Conservation (phyloP, 2,888 invertebrate species). For the Callinectes sapidus region DNA sequence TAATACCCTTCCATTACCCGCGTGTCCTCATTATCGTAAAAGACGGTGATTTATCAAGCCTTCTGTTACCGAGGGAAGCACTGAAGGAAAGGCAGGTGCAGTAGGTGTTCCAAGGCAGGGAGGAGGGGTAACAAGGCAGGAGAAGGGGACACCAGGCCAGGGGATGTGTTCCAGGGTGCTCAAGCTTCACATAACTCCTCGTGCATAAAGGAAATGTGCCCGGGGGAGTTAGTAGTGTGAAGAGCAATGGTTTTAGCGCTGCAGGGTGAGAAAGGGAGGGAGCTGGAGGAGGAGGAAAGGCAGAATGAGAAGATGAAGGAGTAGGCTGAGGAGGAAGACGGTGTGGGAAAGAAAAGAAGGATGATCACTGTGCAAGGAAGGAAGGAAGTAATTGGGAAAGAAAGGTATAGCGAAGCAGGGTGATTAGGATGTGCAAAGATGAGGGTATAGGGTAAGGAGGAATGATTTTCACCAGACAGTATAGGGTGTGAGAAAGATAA, state of each 20-base stretch:
- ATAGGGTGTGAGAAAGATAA: no score
- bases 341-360: not conserved
- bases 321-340: not conserved
- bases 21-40: conserved; percentile 15
- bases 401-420: not conserved
- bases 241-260: not conserved
- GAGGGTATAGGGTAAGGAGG: no score
- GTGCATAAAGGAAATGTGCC: not conserved
- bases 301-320: not conserved
- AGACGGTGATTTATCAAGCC: not conserved
- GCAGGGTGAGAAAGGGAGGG: not conserved
- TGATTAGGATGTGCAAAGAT: not conserved
- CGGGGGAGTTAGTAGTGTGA: not conserved
- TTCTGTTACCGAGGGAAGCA: not conserved
- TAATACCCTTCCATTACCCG: not conserved
- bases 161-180: not conserved
- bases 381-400: no score
- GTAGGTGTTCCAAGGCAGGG: no score
- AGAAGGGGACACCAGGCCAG: not conserved
- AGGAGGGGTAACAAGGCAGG: not conserved
- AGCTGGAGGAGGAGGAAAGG: not conserved
- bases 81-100: not conserved
- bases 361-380: no score
- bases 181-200: not conserved
- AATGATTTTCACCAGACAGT: no score